phyloP scores from a whole-genome alignment of 2,797 vertebrate species.

The Pelobates cultripes region DNA sequence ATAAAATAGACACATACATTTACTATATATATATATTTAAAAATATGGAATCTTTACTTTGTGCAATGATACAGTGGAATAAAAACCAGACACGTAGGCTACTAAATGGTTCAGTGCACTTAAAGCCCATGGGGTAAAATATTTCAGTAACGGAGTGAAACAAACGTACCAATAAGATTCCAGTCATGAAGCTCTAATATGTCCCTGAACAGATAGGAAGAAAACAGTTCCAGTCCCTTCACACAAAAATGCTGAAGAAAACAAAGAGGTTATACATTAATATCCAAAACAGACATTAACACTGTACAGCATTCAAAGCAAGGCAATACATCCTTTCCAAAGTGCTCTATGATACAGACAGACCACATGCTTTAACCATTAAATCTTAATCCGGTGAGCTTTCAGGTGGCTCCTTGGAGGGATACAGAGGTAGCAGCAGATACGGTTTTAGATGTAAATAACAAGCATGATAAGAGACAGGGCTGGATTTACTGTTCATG shows the following conservation, averaged over 20 bases:
- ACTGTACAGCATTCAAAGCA: not conserved
- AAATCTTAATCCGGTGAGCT: not conserved
- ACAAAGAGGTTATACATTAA: constrained; percentile 53
- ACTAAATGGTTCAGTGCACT: constrained; percentile 45
- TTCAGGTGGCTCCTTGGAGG: not conserved
- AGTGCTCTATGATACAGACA: not conserved
- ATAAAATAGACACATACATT: constrained; percentile 9
- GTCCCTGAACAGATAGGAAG: constrained; percentile 91
- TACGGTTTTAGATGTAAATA: not conserved
- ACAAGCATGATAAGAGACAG: not conserved
- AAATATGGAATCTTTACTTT: too few species aligned
- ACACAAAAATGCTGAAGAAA: constrained; percentile 91
- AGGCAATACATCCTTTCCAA: not conserved
- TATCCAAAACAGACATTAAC: constrained; percentile 7
- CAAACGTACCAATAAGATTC: constrained; percentile 88
- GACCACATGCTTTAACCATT: not conserved
- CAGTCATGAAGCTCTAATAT: constrained; percentile 97
- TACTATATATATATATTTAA: constrained; percentile 1
- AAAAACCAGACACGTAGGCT: constrained; percentile 32
- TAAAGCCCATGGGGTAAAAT: constrained; percentile 35
- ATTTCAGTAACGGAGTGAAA: constrained; percentile 40
- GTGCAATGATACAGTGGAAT: constrained; percentile 9
- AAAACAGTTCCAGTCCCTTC: constrained; percentile 91
- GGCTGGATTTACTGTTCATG: not conserved
- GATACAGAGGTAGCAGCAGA: not conserved